Base-by-base conservation (phyloP, 2,797 vertebrate genomes). In the Orientallactaga sibirica region DNA sequence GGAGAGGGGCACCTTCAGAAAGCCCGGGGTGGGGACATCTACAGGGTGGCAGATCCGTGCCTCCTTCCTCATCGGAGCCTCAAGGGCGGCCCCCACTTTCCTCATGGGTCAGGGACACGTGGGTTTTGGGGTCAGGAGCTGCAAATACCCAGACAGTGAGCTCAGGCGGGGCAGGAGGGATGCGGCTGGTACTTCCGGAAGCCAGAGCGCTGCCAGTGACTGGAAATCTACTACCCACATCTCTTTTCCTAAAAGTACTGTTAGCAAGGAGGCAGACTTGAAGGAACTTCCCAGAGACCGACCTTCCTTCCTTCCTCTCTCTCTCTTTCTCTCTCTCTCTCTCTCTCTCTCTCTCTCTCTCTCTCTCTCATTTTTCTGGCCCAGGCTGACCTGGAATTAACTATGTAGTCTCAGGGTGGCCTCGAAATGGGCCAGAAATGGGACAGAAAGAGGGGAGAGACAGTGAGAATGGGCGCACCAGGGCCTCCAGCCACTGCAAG, bases 101-200 rank as follows among this genome's bases (percentile, higher is more conserved):
- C 70, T 10, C 66, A 55, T 19, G n/a, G 33, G 33, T 90, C 15
- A 7, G 79, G 75, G 64, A 88, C 73, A 79, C 14, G 52, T 80
- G 81, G 91, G 66, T 80, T 96, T 48, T 86, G 75, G 92, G 93
- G 73, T 88, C 82, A 90, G 95, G 22, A 92, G 81, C 78, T 76
- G 18, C 37, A 43, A 14, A 96, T 96, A 93, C 95, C 93, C 62
- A 96, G 96, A 97, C 96, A 74, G 75, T 96, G 94, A 97, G 95
- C 95, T 97, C 97, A 97, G 43, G 43, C 24, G 0, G 2, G 55
- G 29, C 62, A 62, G 76, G 55, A 64, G 70, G 86, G 94, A 85
- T 8, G 55, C 67, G 74, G 70, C 89, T 90, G 91, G 84, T 70
- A 80, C 76, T 86, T 94, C 77, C 90, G 76, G 29, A 90, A 81